Base-by-base conservation (phyloP, 2,888 invertebrate species). In the Malachius bipustulatus region DNA sequence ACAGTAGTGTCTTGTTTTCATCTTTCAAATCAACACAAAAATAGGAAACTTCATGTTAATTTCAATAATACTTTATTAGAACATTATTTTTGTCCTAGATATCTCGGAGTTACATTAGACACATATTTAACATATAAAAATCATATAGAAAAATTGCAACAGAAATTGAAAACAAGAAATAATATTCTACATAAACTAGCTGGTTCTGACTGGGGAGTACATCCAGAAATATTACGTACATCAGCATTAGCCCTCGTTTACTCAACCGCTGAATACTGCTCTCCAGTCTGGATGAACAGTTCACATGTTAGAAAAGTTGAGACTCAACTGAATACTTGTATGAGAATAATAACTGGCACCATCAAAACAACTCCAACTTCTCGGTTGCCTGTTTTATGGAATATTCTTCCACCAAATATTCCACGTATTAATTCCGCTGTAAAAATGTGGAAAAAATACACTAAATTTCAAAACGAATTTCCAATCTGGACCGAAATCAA, bases 251-350 rank as follows among this genome's bases (percentile, higher is more conserved):
- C 26, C 2, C 26, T 38, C n/a, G 34, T 15, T 4, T 35, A 32
- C 30, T 45, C 39, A 4, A 32, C 39, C 16, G 43, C 36, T 8
- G 41, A 46, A 36, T 46, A 44, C 27, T 37, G 38, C 19, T 34
- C 37, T 4, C 37, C 42, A 30, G 38, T 46, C 10, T 46, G 45
- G 42, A 14, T 37, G 4, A 42, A 41, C 27, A 45, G 39, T 29
- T 11, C 38, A n/a, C 44, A 42, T 30, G 36, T 32, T 19, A 15
- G 13, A 6, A 34, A 30, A 19, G 32, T 45, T 16, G 42, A 45
- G 12, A 26, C 30, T 9, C 41, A 45, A 32, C 35, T 45, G 8
- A 45, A 45, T 31, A 24, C 29, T 8, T 35, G 30, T 12, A 38
- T 38, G 35, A 14, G 35, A n/a, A 19, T 19, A 19, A 19, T 19